Conservation (phyloP, 2,888 invertebrate species). For the Vannuccia rotundouncinata region DNA sequence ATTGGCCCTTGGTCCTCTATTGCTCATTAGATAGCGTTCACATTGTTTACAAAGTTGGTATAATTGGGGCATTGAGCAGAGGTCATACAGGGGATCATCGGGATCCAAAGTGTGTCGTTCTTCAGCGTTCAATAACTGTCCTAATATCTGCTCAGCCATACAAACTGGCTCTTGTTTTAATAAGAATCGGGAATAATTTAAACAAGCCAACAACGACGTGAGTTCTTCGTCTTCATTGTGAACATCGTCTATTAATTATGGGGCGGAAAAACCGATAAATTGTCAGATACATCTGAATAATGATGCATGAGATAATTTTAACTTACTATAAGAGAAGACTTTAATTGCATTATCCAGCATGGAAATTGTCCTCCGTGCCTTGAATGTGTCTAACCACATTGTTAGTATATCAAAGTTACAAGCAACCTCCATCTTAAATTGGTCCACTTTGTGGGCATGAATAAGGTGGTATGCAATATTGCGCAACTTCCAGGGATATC, state of each 20-base stretch:
- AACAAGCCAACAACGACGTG: neutral
- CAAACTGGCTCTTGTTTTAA: neutral
- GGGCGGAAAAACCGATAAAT: neutral
- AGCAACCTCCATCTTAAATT: neutral
- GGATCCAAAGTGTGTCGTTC: slow-evolving; percentile 2
- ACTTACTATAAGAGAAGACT: neutral
- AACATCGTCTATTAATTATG: neutral
- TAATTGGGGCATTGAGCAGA: neutral
- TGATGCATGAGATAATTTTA: too few species aligned
- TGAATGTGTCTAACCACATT: neutral
- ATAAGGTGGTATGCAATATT: neutral
- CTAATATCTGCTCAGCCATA: neutral
- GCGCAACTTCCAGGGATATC: slow-evolving; percentile 16
- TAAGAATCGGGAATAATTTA: neutral
- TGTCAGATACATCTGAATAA: neutral
- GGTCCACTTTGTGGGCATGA: neutral
- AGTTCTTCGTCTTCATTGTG: slow-evolving; percentile 13
- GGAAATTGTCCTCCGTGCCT: neutral
- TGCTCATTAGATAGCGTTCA: neutral
- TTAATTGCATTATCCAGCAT: neutral
- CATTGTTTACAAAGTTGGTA: neutral
- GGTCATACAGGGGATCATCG: neutral
- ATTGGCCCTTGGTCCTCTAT: neutral
- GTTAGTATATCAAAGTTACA: neutral
- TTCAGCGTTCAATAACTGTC: neutral